Evolutionary conservation across 2,888 invertebrate genomes (phyloP).

Genomic region (Argyra leucocephala): DNA sequence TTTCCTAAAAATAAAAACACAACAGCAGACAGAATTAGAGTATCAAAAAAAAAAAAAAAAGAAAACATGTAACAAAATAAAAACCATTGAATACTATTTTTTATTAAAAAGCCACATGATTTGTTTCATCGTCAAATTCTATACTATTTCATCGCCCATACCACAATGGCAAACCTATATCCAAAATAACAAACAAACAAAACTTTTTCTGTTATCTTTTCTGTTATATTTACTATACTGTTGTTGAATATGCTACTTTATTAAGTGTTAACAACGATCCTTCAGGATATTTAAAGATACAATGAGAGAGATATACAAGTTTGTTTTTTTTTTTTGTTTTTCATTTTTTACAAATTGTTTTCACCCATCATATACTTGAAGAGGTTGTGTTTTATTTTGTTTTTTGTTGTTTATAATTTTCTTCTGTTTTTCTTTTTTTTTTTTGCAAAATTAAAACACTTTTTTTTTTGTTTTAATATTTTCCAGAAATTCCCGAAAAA

Average conservation of each 20-base stretch:
- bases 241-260: neutral
- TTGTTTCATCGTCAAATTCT: neutral
- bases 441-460: too few relatives aligned
- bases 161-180: neutral
- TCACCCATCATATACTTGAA: too few relatives aligned
- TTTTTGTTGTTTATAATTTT: neutral
- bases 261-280: constrained; percentile 6
- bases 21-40: too few relatives aligned
- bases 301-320: neutral
- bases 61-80: too few relatives aligned
- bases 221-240: too few relatives aligned
- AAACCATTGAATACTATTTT: too few relatives aligned
- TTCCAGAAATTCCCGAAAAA: too few relatives aligned
- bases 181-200: neutral
- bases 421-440: neutral
- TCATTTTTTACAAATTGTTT: neutral
- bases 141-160: too few relatives aligned
- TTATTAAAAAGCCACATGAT: neutral
- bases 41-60: too few relatives aligned
- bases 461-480: too few relatives aligned
- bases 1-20: too few relatives aligned
- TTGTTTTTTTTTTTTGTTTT: neutral
- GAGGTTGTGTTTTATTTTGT: too few relatives aligned
- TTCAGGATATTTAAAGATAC: neutral
- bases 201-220: neutral